A percentile compares a stretch with the other conserved stretches of the same genome.
phyloP scores from a whole-genome alignment of 2,113 vertebrate genomes.

The Pongo abelii region DNA sequence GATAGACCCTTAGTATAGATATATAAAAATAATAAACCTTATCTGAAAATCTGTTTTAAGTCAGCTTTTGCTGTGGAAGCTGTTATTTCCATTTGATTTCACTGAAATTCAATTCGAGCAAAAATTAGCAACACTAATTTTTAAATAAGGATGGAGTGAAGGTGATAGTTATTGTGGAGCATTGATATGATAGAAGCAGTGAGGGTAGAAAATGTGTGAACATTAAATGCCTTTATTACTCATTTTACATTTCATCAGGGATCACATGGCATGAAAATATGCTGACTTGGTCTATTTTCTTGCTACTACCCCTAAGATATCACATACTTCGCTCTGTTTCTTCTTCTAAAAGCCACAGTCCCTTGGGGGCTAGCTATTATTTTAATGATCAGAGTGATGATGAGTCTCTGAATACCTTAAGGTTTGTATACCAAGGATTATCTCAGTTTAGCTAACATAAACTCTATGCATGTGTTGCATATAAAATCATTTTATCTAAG shows the following conservation, averaged over 20 bases:
- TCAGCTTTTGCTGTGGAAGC: background rate
- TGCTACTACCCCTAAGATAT: background rate
- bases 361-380: background rate
- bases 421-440: background rate
- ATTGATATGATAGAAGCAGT: background rate
- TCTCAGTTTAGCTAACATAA: background rate
- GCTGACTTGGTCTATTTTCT: slow-evolving; percentile 24
- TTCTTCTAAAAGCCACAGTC: background rate
- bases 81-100: background rate
- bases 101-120: background rate
- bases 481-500: background rate
- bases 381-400: background rate
- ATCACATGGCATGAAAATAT: background rate
- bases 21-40: background rate
- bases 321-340: background rate
- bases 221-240: slow-evolving; percentile 31
- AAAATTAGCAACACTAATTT: background rate
- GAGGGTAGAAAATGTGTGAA: background rate
- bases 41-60: background rate
- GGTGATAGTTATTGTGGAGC: background rate
- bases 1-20: background rate
- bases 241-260: slow-evolving; percentile 57
- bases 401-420: background rate
- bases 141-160: background rate
- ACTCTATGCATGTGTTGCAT: background rate